phyloP scores from a whole-genome alignment of 2,797 vertebrate species.

The Neomorphus geoffroyi region DNA sequence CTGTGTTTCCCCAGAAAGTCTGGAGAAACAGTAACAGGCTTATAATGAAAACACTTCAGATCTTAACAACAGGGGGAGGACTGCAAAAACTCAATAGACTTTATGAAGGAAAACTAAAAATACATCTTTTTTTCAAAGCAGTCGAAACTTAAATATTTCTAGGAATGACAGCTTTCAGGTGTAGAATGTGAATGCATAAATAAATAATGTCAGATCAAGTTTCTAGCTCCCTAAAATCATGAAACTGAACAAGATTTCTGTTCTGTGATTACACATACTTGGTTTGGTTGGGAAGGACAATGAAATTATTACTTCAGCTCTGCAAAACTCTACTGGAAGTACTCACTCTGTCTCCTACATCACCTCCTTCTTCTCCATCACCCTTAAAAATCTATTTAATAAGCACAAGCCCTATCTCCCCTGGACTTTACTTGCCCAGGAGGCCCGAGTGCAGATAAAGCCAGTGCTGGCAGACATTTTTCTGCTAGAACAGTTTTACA shows the following conservation, averaged over 20 bases:
- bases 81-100: neutral
- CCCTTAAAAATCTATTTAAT: neutral
- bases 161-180: neutral
- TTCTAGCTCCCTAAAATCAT: neutral
- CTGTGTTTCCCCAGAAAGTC: neutral
- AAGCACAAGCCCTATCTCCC: rapidly evolving
- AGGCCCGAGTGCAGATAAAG: neutral
- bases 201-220: neutral
- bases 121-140: neutral
- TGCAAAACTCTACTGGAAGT: neutral
- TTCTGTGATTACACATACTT: neutral
- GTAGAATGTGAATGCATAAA: neutral
- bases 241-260: neutral
- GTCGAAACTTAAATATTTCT: neutral
- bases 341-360: neutral
- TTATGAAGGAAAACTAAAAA: neutral
- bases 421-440: neutral
- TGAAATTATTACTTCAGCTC: neutral
- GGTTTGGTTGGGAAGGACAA: neutral
- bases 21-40: neutral
- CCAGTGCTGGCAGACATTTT: neutral
- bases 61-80: neutral
- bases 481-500: neutral
- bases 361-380: neutral
- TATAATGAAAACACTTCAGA: neutral